Conservation (phyloP, 1,140 invertebrate genomes). For the Achroia grisella region DNA sequence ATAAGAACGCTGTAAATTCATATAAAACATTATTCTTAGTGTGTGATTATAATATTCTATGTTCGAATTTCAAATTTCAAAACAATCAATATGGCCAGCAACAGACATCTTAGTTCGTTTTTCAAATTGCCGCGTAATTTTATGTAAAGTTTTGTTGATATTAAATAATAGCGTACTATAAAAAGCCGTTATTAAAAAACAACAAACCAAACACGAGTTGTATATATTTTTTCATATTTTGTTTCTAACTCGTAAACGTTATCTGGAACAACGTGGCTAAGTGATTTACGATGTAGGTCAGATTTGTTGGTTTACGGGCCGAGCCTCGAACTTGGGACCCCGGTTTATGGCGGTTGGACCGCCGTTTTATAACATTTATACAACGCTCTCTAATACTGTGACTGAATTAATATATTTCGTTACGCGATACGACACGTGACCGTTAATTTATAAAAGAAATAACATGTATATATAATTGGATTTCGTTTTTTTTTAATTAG, state of each 20-base stretch:
- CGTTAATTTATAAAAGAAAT: not conserved
- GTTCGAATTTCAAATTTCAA: no score
- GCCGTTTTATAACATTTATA: constrained; percentile 56
- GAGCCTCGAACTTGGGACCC: constrained; percentile 54
- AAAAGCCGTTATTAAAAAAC: constrained; percentile 13
- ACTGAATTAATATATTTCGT: constrained; percentile 19
- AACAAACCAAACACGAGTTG: constrained; percentile 18
- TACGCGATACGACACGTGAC: constrained; percentile 9
- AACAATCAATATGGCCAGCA: constrained; percentile 22
- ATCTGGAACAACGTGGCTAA: constrained; percentile 66
- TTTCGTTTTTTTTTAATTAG: not conserved
- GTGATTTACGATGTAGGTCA: constrained; percentile 70
- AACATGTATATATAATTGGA: not conserved
- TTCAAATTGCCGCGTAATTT: constrained; percentile 15
- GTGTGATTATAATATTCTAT: no score
- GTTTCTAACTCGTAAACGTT: constrained; percentile 61
- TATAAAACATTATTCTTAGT: no score
- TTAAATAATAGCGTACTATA: constrained; percentile 13
- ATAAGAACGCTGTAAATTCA: no score
- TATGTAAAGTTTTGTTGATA: constrained; percentile 9
- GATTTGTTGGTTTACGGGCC: constrained; percentile 68
- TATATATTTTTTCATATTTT: constrained; percentile 58
- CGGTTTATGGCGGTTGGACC: constrained; percentile 41
- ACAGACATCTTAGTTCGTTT: constrained; percentile 19
- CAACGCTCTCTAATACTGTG: constrained; percentile 24